These are phyloP conservation scores for Sebastes vulpes DNA, from an alignment of 2,797 vertebrate species.

Conservation along the genomic window DNA sequence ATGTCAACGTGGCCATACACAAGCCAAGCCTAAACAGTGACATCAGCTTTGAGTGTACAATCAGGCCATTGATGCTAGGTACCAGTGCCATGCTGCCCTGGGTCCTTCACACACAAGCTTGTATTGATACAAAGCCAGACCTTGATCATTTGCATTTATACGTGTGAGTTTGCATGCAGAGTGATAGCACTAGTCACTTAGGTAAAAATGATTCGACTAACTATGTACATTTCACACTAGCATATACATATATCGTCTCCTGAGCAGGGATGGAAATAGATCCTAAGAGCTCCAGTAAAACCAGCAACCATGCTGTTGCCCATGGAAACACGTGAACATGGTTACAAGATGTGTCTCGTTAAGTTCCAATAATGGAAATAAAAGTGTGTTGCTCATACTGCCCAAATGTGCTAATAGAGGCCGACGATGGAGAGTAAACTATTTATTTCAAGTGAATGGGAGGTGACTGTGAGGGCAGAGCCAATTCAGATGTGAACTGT, in stretches of 20 bases:
- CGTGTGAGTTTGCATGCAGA: background rate
- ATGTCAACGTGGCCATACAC: conserved; percentile 33
- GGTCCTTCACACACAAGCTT: conserved; percentile 10
- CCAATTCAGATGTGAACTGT: background rate
- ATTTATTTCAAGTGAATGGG: background rate
- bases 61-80: conserved; percentile 79
- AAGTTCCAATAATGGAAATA: background rate
- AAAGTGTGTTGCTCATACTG: background rate
- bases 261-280: background rate
- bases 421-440: background rate
- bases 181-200: background rate
- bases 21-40: conserved; percentile 62
- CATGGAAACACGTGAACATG: background rate
- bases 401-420: background rate
- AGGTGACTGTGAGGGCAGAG: background rate
- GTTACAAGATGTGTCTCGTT: background rate
- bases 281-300: background rate
- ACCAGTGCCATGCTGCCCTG: conserved; percentile 71
- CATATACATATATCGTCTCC: background rate
- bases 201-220: background rate
- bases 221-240: background rate
- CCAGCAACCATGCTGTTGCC: background rate
- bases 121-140: background rate
- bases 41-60: conserved; percentile 78
- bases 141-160: background rate